Evolutionary conservation across 2,797 vertebrate genomes (phyloP).

Genomic region (Hemibagrus guttatus): DNA sequence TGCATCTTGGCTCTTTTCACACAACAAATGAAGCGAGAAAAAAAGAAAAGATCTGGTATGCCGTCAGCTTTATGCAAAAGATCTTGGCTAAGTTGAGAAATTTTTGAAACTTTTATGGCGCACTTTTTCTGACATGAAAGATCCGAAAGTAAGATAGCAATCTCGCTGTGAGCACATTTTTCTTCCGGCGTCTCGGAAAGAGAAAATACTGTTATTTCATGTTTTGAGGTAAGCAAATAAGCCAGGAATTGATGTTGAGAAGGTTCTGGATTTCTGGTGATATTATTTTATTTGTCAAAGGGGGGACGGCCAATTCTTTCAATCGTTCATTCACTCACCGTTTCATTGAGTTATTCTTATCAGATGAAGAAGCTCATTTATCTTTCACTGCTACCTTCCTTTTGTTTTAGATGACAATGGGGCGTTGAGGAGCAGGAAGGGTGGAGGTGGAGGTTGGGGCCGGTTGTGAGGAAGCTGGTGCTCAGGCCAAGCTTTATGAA

Average conservation of each 20-base stretch:
- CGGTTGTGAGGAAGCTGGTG: constrained; percentile 63
- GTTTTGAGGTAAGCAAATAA: constrained; percentile 23
- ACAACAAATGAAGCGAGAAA: constrained; percentile 1
- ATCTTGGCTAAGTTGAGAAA: constrained; percentile 17
- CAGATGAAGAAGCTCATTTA: constrained; percentile 48
- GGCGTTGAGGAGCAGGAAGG: constrained; percentile 59
- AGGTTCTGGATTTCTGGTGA: constrained; percentile 6
- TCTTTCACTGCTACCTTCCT: constrained; percentile 31
- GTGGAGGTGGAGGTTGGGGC: constrained; percentile 35
- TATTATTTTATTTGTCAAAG: neutral
- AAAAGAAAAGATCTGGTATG: constrained; percentile 6
- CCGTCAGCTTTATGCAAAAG: constrained; percentile 55
- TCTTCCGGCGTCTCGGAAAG: neutral
- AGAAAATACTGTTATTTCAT: constrained; percentile 20
- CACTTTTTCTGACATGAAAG: constrained; percentile 12
- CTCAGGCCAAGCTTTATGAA: constrained; percentile 76
- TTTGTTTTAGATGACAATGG: constrained; percentile 56
- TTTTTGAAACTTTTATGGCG: neutral
- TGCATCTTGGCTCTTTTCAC: constrained; percentile 49
- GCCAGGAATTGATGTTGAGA: neutral
- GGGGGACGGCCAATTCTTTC: neutral
- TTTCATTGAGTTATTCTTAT: constrained; percentile 36
- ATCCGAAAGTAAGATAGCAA: constrained; percentile 30
- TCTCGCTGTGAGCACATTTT: neutral
- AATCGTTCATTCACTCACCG: constrained; percentile 20